Evolutionary conservation across 1,140 invertebrate genomes (phyloP).

Genomic region (Melitaea cinxia): DNA sequence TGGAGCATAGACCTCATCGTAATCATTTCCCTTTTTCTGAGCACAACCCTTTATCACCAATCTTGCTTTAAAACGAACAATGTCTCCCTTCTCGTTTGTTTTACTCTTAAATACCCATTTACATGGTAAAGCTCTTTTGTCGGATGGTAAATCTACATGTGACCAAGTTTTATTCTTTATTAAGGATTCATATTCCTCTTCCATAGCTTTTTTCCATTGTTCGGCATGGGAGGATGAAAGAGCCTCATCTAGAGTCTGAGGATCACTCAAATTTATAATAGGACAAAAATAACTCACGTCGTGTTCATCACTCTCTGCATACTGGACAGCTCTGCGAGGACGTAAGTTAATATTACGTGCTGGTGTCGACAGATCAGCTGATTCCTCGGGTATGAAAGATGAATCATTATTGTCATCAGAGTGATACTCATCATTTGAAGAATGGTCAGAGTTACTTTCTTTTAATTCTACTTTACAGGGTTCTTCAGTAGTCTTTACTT

Average conservation of each 20-base stretch:
- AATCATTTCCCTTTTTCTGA: too few relatives aligned
- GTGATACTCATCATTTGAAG: conserved; percentile 16
- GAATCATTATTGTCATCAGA: conserved; percentile 20
- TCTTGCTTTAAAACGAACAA: too few relatives aligned
- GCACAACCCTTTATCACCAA: too few relatives aligned
- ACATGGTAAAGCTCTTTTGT: conserved; percentile 32
- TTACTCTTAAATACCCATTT: conserved; percentile 46
- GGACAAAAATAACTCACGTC: conserved; percentile 39
- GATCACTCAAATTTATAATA: conserved; percentile 28
- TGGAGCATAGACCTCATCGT: conserved; percentile 7
- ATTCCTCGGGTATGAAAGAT: background rate
- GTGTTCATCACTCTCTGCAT: conserved; percentile 10
- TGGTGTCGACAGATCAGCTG: background rate
- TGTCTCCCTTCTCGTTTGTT: conserved; percentile 31
- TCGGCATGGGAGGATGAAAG: conserved; percentile 26
- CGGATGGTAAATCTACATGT: conserved; percentile 11
- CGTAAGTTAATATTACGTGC: background rate
- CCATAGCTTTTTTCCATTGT: conserved; percentile 35
- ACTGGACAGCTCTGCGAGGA: background rate
- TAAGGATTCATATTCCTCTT: conserved; percentile 36
- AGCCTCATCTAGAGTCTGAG: conserved; percentile 14
- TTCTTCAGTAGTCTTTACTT: background rate
- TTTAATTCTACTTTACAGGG: conserved; percentile 7
- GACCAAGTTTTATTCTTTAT: conserved; percentile 38
- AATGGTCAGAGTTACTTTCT: background rate